These are phyloP conservation scores for Odocoileus virginianus DNA, from an alignment of 2,113 vertebrate genomes.

Conservation along the genomic window DNA sequence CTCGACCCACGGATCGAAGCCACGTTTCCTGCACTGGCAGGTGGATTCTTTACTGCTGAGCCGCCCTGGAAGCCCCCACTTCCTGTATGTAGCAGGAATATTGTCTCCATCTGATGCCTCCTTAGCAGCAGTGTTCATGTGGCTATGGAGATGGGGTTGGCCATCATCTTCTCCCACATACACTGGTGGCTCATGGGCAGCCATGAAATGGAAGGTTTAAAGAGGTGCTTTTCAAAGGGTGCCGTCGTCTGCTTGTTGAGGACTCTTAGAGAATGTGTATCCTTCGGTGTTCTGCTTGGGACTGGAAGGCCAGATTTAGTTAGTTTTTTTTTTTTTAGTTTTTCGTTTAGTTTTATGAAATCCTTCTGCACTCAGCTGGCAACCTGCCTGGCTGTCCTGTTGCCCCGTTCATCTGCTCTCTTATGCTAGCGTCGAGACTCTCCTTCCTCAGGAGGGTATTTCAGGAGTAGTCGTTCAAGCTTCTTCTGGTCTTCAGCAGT, in stretches of 20 bases:
- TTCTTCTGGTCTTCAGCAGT: constrained; percentile 98
- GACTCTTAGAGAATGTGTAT: constrained; percentile 94
- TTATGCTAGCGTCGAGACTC: constrained; percentile 98
- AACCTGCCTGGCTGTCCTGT: constrained; percentile 96
- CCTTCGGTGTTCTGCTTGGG: constrained; percentile 95
- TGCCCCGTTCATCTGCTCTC: constrained; percentile 94
- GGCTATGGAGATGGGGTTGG: constrained; percentile 86
- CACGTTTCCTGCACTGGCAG: not conserved
- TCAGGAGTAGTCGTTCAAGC: constrained; percentile 93
- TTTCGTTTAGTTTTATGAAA: constrained; percentile 89
- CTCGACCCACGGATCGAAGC: rapidly evolving
- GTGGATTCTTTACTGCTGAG: not conserved
- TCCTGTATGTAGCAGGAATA: constrained; percentile 84
- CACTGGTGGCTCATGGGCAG: constrained; percentile 95
- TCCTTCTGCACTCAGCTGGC: constrained; percentile 98
- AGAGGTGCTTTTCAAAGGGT: constrained; percentile 98
- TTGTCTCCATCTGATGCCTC: constrained; percentile 93
- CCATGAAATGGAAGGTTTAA: constrained; percentile 96
- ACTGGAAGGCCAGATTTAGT: constrained; percentile 99
- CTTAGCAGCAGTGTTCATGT: constrained; percentile 85
- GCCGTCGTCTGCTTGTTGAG: constrained; percentile 93
- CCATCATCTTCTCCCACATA: constrained; percentile 98
- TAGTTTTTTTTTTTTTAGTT: constrained; percentile 81
- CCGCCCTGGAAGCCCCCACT: not conserved
- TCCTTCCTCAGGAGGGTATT: constrained; percentile 95